A percentile compares a stretch with the other conserved stretches of the same genome.
Conservation (phyloP, 2,888 invertebrate species). For the Melanostoma mellinum region DNA sequence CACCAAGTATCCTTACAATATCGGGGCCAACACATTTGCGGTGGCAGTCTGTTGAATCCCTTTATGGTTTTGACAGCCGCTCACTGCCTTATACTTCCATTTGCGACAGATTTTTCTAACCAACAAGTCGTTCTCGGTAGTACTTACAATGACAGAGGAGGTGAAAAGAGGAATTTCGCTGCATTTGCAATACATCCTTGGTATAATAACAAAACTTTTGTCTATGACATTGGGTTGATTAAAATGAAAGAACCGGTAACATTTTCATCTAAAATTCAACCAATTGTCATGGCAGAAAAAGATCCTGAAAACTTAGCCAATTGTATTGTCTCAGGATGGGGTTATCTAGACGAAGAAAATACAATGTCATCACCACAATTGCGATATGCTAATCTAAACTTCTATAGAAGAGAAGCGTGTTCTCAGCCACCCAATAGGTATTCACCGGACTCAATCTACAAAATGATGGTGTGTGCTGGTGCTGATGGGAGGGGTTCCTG, state of each 20-base stretch:
- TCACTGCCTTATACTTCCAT: neutral
- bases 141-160: neutral
- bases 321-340: neutral
- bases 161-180: neutral
- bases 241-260: neutral
- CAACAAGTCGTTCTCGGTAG: neutral
- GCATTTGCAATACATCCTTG: neutral
- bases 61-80: neutral
- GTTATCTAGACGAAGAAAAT: neutral
- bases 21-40: neutral
- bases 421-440: neutral
- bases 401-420: neutral
- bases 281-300: neutral
- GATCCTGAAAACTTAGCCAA: neutral
- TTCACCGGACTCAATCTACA: neutral
- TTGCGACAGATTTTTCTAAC: neutral
- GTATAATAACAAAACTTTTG: neutral
- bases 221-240: neutral
- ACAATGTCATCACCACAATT: neutral
- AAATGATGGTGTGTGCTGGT: slow-evolving; percentile 1
- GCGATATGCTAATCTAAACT: neutral
- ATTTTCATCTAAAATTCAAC: neutral
- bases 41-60: neutral
- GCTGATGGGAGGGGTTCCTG: neutral
- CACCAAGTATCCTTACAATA: slow-evolving; percentile 7